Evolutionary conservation across 2,888 invertebrate genomes (phyloP), one percentile per base, ranked within the genome.

Genomic region (Scaptomyza cyrtandrae): DNA sequence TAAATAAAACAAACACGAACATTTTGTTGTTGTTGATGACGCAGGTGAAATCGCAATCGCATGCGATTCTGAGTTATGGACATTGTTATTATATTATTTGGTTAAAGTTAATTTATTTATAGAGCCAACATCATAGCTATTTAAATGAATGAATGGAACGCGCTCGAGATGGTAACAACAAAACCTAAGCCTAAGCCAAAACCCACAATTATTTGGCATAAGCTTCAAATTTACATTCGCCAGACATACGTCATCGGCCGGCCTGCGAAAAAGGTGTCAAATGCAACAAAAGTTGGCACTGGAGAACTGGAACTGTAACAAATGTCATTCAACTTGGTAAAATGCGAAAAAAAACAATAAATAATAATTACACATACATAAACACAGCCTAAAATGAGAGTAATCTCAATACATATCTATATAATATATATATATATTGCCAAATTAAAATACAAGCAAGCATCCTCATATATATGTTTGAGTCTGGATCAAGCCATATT

Each of bases 301-400:
- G 31, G 27, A 16, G 35, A 72, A 80, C 69, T 76, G 75, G 66
- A 85, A 85, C 77, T 81, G 77, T 77, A 63, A 57, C 71, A 70
- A 71, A 81, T 77, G 81, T 85, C 85, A 77, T 85, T 81, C 81
- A 81, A 81, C 85, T 62, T 66, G 63, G 13, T 59, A 49, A 54
- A 39, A 57, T 59, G 27, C 41, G 13, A 46, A 16, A 37, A 44
- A 59, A 46, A 9, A 37, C 62, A 37, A 62, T 33, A 43, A 48
- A 31, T 29, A 31, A 69, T 39, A 43, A 48, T 41, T 29, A 31
- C 35, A 50, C 7, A 43, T 16, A 29, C 35, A 37, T 2, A 14
- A 6, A 37, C 29, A 29, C 7, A 1, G n/a, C n/a, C n/a, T 1
- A 37, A 37, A 37, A 37, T 14, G 37, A 37, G 35, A 35, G 29